Conservation (phyloP, 2,113 vertebrate species). For the Scomber colias region DNA sequence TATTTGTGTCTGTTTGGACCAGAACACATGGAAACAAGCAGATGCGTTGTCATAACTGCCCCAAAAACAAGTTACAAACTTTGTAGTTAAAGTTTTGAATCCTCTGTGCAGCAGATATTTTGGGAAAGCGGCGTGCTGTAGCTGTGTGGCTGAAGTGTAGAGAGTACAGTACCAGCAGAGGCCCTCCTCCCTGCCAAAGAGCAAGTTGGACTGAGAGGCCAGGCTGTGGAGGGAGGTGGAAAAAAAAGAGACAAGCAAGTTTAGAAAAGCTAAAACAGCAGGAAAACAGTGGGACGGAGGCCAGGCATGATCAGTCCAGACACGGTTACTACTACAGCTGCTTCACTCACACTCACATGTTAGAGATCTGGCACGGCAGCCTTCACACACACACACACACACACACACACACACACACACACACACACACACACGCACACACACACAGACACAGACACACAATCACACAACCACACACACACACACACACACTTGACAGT, state of each 20-base stretch:
- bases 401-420: constrained; percentile 8
- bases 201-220: constrained; percentile 85
- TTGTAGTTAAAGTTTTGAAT: neutral
- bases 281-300: constrained; percentile 26
- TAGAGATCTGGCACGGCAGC: constrained; percentile 3
- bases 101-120: constrained; percentile 41
- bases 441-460: constrained; percentile 10
- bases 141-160: constrained; percentile 45
- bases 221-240: constrained; percentile 79
- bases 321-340: constrained; percentile 46
- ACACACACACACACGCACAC: neutral
- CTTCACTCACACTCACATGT: constrained; percentile 38
- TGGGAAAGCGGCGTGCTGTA: constrained; percentile 40
- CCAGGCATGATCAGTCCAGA: constrained; percentile 38
- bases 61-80: no score
- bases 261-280: constrained; percentile 64
- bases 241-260: constrained; percentile 48
- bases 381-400: constrained; percentile 2
- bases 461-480: neutral
- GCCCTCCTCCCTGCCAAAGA: constrained; percentile 85
- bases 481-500: constrained; percentile 4
- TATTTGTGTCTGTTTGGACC: no score
- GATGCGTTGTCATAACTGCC: no score
- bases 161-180: constrained; percentile 85
- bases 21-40: no score